Conservation (phyloP, 2,888 invertebrate species). For the Melinopterus prodromus region DNA sequence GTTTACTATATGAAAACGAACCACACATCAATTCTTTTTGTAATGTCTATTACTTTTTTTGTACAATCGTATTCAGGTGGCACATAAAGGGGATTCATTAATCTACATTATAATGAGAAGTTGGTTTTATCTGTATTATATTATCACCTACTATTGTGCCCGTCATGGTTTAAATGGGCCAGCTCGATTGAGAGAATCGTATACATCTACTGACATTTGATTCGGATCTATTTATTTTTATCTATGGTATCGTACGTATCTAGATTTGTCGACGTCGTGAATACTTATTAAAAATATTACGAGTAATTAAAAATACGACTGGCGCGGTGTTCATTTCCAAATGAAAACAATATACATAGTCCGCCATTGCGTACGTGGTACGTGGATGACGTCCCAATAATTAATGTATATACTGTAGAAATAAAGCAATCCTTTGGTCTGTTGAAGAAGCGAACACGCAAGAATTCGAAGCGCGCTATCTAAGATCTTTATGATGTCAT, state of each 20-base stretch:
- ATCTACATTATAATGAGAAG: constrained; percentile 42
- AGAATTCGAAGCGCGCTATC: background rate
- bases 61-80: background rate
- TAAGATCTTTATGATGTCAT: constrained; percentile 25
- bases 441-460: background rate
- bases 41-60: constrained; percentile 30
- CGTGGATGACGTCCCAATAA: background rate
- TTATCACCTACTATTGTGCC: constrained; percentile 39
- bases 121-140: constrained; percentile 40
- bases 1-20: background rate
- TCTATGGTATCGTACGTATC: background rate
- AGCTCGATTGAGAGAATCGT: background rate
- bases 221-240: background rate
- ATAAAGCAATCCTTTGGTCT: background rate
- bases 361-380: background rate
- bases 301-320: background rate
- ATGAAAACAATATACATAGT: too few relatives aligned
- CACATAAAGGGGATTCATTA: constrained; percentile 32
- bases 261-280: background rate
- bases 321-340: too few relatives aligned
- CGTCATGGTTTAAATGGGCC: constrained; percentile 34
- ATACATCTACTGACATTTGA: background rate
- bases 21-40: constrained; percentile 21
- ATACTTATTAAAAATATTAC: background rate
- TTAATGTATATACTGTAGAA: background rate